phyloP scores from a whole-genome alignment of 2,113 vertebrate genomes.

The Uropsilus gracilis region DNA sequence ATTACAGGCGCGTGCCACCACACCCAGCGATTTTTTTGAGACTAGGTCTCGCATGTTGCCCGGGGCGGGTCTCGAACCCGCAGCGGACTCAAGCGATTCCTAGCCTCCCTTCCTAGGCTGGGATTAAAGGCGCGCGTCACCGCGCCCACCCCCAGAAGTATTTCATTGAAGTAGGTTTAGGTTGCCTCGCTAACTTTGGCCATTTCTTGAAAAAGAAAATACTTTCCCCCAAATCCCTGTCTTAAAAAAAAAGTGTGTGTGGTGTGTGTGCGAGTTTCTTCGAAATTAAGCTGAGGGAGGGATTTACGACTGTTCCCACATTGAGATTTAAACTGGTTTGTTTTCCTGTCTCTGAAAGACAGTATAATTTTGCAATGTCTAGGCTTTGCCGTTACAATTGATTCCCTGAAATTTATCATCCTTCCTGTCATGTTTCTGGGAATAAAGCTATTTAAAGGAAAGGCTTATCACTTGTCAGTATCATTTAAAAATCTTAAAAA shows the following conservation, averaged over 20 bases:
- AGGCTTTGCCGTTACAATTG: conserved; percentile 29
- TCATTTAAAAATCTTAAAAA: conserved; percentile 1
- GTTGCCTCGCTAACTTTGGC: not conserved
- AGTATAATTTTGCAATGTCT: conserved; percentile 28
- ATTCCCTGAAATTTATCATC: conserved; percentile 54
- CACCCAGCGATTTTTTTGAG: no score
- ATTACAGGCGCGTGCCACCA: no score
- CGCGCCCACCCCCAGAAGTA: no score
- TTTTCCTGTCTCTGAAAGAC: not conserved
- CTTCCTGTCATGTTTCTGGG: conserved; percentile 32
- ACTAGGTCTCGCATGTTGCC: no score
- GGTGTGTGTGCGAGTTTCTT: not conserved
- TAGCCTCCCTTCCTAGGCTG: no score
- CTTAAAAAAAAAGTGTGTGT: not conserved
- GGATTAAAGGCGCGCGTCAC: no score
- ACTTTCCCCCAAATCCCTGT: not conserved
- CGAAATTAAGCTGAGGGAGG: not conserved
- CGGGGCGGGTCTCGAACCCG: no score
- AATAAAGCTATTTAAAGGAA: conserved; percentile 49
- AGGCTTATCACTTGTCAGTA: not conserved
- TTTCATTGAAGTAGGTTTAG: conserved; percentile 26
- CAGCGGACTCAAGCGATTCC: no score
- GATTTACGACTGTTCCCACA: not conserved
- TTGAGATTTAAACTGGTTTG: conserved; percentile 35
- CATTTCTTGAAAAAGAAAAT: conserved; percentile 21